Conservation (phyloP, 2,888 invertebrate genomes). For the Drosophila lacicola region DNA sequence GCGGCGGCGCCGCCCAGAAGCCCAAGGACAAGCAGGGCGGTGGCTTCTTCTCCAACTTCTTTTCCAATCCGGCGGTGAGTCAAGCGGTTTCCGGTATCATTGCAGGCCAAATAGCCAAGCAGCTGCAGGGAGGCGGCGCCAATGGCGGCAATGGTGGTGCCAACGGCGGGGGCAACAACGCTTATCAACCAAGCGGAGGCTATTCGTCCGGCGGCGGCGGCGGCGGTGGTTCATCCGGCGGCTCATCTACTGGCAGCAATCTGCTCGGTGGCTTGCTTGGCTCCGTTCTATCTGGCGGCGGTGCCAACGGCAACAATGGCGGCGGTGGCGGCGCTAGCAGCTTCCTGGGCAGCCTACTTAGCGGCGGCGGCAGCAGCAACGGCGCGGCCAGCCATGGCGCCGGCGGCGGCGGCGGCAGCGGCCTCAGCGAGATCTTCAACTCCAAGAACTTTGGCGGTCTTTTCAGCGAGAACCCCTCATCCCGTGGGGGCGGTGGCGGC, state of each 20-base stretch:
- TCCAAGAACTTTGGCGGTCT: constrained; percentile 84
- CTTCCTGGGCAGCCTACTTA: constrained; percentile 70
- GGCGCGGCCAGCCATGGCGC: constrained; percentile 46
- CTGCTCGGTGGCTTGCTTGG: constrained; percentile 79
- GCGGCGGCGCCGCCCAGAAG: constrained; percentile 67
- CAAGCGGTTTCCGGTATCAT: constrained; percentile 84
- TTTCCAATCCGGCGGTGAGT: constrained; percentile 83
- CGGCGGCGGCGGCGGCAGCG: constrained; percentile 66
- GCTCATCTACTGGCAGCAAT: constrained; percentile 65
- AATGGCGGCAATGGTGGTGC: constrained; percentile 42
- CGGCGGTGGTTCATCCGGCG: constrained; percentile 43
- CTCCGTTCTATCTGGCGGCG: constrained; percentile 72
- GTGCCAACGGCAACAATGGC: constrained; percentile 51
- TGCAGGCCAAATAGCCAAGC: constrained; percentile 84
- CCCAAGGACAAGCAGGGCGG: constrained; percentile 82
- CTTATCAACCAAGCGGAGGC: constrained; percentile 70
- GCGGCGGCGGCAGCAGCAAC: constrained; percentile 64
- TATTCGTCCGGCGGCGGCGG: constrained; percentile 69
- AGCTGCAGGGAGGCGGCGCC: constrained; percentile 81
- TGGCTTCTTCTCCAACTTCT: constrained; percentile 83
- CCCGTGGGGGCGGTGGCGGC: constrained; percentile 42
- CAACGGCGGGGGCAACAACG: constrained; percentile 63
- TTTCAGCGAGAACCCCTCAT: constrained; percentile 84
- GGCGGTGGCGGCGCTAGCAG: constrained; percentile 66
- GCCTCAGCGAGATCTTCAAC: constrained; percentile 80